Evolutionary conservation across 2,888 invertebrate genomes (phyloP).

Genomic region (Euclidia mi): DNA sequence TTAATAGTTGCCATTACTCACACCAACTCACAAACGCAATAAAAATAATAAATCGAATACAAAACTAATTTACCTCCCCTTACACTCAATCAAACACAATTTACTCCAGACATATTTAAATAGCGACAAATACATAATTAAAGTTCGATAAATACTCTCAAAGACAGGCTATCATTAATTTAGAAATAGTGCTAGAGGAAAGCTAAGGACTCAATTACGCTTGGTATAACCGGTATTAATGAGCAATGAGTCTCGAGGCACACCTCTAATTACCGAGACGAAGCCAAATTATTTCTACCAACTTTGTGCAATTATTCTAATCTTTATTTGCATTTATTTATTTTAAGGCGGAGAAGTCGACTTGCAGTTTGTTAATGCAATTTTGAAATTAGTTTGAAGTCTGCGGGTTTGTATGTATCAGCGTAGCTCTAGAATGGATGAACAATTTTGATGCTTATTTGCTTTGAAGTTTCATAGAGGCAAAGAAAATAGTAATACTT

Average conservation of each 20-base stretch:
- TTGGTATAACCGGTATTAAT: conserved; percentile 46
- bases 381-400: background rate
- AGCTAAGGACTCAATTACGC: conserved; percentile 46
- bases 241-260: conserved; percentile 54
- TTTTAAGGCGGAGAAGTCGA: conserved; percentile 4
- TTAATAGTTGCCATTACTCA: too few species aligned
- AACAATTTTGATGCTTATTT: too few species aligned
- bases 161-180: conserved; percentile 32
- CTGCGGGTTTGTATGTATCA: too few species aligned
- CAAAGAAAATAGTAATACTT: too few species aligned
- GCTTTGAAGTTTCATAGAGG: too few species aligned
- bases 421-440: too few species aligned
- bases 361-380: background rate
- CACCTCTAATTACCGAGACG: conserved; percentile 48
- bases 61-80: background rate
- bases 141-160: conserved; percentile 30
- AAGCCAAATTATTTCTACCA: conserved; percentile 45
- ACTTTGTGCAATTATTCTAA: conserved; percentile 29
- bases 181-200: conserved; percentile 41
- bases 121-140: conserved; percentile 43
- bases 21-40: background rate
- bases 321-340: conserved; percentile 30
- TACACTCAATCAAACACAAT: background rate
- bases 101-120: conserved; percentile 35
- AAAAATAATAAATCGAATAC: background rate